Base-by-base conservation (phyloP, 2,888 invertebrate genomes). In the Dione vanillae region DNA sequence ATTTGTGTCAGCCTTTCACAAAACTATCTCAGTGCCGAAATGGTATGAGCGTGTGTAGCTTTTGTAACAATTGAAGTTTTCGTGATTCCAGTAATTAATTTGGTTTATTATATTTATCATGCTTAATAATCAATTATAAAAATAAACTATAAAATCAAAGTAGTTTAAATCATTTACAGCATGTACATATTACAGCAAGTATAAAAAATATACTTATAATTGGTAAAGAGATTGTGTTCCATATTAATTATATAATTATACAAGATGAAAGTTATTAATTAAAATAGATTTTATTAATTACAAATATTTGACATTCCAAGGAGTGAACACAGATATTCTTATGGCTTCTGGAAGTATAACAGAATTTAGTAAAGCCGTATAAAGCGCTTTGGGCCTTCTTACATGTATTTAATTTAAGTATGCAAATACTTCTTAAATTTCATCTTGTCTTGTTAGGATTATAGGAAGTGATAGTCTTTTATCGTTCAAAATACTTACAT, bases 1-100 rank as follows among this genome's bases (percentile, higher is more conserved):
- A 72, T 72, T 73, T 49, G 70, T 70, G 72, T 71, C 72, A 72
- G 58, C 74, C 75, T 75, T 75, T 75, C 75, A 75, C 75, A 69
- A 73, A 59, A 67, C 37, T 65, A 59, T 61, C 69, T 61, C 71
- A 47, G 56, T 43, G 51, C 41, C 66, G 51, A 58, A 65, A 61
- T 65, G 52, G 52, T 49, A 61, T 11, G 43, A 56, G 56, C 45
- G 61, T 61, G 61, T 27, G 45, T 7, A 64, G 62, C 35, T 47
- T 62, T 62, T 62, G 47, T 49, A 47, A 47, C 45, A 16, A 62
- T 27, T 37, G 12, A 37, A 37, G 12, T 58, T 58, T 16, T 37
- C 43, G 56, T 56, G 67, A 56, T 16, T 56, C 16, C 16, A 56
- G 37, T 40, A 16, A 56, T 56, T 56, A 56, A 16, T 56, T 37